Evolutionary conservation across 2,888 invertebrate species (phyloP), one percentile per base, ranked within the genome.

Genomic region (Dascillus cervinus): DNA sequence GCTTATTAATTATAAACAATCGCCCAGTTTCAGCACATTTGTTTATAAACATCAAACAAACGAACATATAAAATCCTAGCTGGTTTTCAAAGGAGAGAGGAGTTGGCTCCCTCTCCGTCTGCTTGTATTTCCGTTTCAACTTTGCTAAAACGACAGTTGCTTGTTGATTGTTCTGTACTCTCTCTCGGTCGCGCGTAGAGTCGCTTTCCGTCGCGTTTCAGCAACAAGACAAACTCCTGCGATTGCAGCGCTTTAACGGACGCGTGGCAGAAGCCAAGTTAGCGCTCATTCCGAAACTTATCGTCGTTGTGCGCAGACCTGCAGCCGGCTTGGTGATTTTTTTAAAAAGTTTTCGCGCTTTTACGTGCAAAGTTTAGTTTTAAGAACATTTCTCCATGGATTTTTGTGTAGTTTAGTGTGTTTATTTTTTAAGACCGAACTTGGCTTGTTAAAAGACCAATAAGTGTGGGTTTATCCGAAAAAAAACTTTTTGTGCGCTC

Each of bases 161-260:
- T 49, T 49, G 46, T 47, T 47, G 43, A 44, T 47, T 39, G 46
- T 44, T 43, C 26, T 27, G 24, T 26, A 34, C 24, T 48, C 37
- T 29, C 28, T 37, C 36, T 44, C 26, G 31, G 34, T 22, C 27
- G 22, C 34, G 29, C 17, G 15, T 37, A 34, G 29, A 25, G 22
- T 12, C 25, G 22, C 29, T 22, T 26, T 29, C 29, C 24, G 29
- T 37, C 27, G 22, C 15, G 25, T 23, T 13, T 21, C 11, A n/a
- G n/a, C n/a, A n/a, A n/a, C n/a, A n/a, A n/a, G n/a, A n/a, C n/a
- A n/a, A n/a, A n/a, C n/a, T n/a, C n/a, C n/a, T 11, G 32, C 41
- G 45, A 41, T 17, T 22, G 33, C 34, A 40, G 43, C 42, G 41
- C 43, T 30, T 11, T 32, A 31, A 29, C 43, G 44, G 44, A 36